These are phyloP conservation scores for Congeria kusceri DNA, from an alignment of 2,888 invertebrate genomes.

Conservation along the genomic window DNA sequence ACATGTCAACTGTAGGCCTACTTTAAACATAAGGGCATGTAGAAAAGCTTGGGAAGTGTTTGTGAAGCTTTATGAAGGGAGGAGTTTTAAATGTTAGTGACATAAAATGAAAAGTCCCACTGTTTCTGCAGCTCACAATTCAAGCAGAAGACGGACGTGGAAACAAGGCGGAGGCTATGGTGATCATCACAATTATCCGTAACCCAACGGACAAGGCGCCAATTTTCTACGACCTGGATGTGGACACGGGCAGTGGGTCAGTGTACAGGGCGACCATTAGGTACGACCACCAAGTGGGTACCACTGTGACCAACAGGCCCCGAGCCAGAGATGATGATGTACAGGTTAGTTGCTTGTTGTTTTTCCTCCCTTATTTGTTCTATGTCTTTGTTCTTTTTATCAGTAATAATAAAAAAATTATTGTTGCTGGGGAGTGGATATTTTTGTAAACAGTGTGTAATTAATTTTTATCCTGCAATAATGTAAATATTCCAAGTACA, in stretches of 20 bases:
- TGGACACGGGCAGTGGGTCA: neutral
- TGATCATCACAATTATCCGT: constrained; percentile 50
- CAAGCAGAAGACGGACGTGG: constrained; percentile 62
- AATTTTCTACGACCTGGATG: constrained; percentile 29
- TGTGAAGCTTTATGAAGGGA: no score
- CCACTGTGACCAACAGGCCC: constrained; percentile 47
- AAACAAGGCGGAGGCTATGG: constrained; percentile 45
- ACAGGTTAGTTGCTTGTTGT: constrained; percentile 43
- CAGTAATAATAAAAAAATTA: no score
- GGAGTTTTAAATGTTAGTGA: no score
- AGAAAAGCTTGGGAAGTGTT: no score
- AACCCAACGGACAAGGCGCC: constrained; percentile 59
- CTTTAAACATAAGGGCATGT: no score
- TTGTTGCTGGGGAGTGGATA: neutral
- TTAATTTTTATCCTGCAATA: neutral
- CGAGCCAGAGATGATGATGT: constrained; percentile 40
- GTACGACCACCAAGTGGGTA: constrained; percentile 35
- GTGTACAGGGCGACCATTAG: constrained; percentile 35
- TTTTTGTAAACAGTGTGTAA: neutral
- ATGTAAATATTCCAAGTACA: neutral
- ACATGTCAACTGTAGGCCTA: no score
- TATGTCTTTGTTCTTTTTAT: no score
- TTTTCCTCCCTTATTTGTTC: no score
- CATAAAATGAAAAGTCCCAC: no score
- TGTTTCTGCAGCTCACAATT: constrained; percentile 48